Conservation (phyloP, 1,140 invertebrate genomes). For the Caenorhabditis tropicalis region DNA sequence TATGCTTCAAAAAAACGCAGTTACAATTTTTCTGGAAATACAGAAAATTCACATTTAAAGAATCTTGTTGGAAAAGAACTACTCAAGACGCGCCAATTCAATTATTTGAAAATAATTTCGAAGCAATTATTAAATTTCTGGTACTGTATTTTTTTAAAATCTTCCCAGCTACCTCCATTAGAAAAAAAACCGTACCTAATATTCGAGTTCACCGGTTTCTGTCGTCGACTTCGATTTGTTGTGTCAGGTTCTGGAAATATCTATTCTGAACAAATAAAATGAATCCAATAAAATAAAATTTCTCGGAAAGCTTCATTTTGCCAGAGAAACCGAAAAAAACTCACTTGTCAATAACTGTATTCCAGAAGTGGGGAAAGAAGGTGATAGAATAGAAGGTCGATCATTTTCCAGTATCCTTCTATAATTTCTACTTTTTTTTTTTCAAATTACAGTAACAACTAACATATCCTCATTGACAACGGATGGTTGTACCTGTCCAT, state of each 20-base stretch:
- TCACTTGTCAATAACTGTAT: not conserved
- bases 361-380: not conserved
- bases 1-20: no score
- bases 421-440: not conserved
- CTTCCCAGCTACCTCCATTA: no score
- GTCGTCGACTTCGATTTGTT: not conserved
- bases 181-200: no score
- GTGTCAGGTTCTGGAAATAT: not conserved
- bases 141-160: no score
- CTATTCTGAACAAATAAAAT: no score
- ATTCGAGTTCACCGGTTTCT: not conserved
- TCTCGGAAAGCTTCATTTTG: not conserved
- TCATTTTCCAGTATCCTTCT: slow-evolving; percentile 18
- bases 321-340: not conserved
- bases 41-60: no score
- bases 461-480: not conserved
- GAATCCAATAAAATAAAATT: not conserved
- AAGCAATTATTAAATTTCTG: no score
- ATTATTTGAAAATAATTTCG: no score
- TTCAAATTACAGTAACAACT: not conserved
- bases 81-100: no score
- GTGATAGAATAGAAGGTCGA: not conserved
- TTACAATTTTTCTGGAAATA: no score
- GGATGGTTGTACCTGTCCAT: not conserved
- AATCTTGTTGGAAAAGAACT: no score